Conservation (phyloP, 2,113 vertebrate genomes). For the Gymnobelideus leadbeateri region DNA sequence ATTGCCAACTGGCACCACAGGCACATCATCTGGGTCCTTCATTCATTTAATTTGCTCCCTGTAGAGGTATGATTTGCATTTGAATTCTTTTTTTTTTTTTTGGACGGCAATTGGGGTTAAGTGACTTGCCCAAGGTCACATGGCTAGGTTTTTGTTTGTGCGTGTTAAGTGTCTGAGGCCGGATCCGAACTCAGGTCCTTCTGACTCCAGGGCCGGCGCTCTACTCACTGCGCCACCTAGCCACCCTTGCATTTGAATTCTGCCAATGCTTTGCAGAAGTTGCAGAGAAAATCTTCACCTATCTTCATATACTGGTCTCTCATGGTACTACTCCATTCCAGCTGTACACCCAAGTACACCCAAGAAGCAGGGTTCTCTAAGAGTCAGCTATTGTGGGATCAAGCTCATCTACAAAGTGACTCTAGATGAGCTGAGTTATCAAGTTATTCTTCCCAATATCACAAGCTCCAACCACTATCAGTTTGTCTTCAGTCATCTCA, state of each 20-base stretch:
- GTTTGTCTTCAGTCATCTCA: slow-evolving; percentile 89
- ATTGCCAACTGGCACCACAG: slow-evolving; percentile 90
- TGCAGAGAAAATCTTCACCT: slow-evolving; percentile 89
- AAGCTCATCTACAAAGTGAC: slow-evolving; percentile 90
- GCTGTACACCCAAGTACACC: slow-evolving; percentile 88
- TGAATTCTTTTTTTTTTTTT: no score
- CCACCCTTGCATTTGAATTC: slow-evolving; percentile 71
- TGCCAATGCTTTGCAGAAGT: slow-evolving; percentile 89
- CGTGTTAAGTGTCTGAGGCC: no score
- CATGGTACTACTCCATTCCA: slow-evolving; percentile 89
- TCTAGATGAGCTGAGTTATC: slow-evolving; percentile 90
- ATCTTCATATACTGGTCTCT: slow-evolving; percentile 90
- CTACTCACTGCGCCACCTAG: no score
- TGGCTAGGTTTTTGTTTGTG: no score
- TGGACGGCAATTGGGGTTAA: no score
- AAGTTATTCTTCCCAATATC: slow-evolving; percentile 90
- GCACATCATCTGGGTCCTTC: slow-evolving; percentile 89
- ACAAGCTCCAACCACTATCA: slow-evolving; percentile 89
- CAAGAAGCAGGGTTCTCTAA: slow-evolving; percentile 86
- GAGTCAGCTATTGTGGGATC: slow-evolving; percentile 91
- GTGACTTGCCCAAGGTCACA: no score
- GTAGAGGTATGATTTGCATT: slow-evolving; percentile 84
- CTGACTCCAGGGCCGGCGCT: no score
- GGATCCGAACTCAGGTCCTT: no score
- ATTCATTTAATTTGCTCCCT: slow-evolving; percentile 91